Evolutionary conservation across 2,797 vertebrate species (phyloP).

Genomic region (Agapornis canus): DNA sequence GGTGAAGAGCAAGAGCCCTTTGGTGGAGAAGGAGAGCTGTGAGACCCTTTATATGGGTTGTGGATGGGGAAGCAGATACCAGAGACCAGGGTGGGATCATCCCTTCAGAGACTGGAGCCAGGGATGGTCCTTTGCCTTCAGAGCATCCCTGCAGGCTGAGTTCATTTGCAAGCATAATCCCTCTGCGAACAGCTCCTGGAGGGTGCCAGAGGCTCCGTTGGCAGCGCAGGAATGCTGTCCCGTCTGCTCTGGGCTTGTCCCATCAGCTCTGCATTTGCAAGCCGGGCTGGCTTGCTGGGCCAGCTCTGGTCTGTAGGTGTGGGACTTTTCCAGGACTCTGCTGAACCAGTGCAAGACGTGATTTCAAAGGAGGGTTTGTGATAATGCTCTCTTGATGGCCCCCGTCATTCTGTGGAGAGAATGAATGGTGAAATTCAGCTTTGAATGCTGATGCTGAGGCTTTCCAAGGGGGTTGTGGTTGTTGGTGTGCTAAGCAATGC

Average conservation of each 20-base stretch:
- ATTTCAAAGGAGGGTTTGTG: neutral
- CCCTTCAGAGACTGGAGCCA: neutral
- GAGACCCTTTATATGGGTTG: neutral
- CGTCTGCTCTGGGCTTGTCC: slow-evolving; percentile 21
- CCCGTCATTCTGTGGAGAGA: neutral
- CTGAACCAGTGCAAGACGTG: neutral
- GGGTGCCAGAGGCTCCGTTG: slow-evolving; percentile 19
- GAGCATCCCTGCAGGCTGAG: neutral
- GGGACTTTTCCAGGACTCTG: neutral
- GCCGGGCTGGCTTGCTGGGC: slow-evolving; percentile 26
- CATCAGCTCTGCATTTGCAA: slow-evolving; percentile 48
- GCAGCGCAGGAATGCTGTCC: neutral
- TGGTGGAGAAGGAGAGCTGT: neutral
- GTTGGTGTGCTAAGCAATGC: neutral
- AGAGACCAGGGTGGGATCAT: neutral
- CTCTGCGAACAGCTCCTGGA: neutral
- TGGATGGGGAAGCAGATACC: neutral
- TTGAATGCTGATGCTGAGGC: neutral
- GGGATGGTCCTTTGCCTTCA: neutral
- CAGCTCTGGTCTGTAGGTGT: slow-evolving; percentile 36
- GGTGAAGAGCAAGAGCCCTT: neutral
- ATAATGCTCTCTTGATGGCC: neutral
- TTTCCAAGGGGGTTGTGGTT: neutral
- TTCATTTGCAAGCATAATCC: slow-evolving; percentile 15
- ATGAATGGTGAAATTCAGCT: neutral